Evolutionary conservation across 2,888 invertebrate species (phyloP), one percentile per base, ranked within the genome.

Genomic region (Autographa pulchrina): DNA sequence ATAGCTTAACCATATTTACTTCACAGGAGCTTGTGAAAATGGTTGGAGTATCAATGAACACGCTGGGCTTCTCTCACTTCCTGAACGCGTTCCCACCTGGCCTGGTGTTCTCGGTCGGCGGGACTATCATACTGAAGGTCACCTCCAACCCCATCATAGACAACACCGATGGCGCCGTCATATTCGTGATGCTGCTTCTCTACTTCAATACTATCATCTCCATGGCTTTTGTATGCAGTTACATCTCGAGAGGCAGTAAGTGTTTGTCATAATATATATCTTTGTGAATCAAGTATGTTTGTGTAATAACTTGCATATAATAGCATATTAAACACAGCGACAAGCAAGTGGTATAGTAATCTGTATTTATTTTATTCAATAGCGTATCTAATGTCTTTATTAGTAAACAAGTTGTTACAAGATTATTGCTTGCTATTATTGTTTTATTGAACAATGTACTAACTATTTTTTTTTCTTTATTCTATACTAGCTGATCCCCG

Each of bases 1-100:
- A 25, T 25, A 25, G 25, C 25, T 2, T 25, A 25, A 25, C 25
- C 11, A n/a, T 0, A 54, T 48, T 35, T 43, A n/a, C 16, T 56
- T 61, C 32, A 6, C 90, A 98, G 97, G 98, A 98, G 91, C 96
- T 97, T 32, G 97, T 98, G 96, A 97, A 97, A 92, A 97, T 98
- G 96, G 97, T 97, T 94, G 98, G 98, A 0, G 94, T 98, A 68
- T 96, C 96, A 25, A 95, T 96, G 59, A 96, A 96, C 94, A 91
- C 96, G 76, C 96, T 98, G 68, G 97, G 97, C 96, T 31, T 96
- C 3, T 97, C 97, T 0, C 97, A 98, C 96, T 97, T 97, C 85
- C 86, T 97, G 64, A 97, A 97, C 88, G 96, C 96, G 62, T 89
- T 97, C 60, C 87, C 97, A 0, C 94, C 96, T 20, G 95, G 70